phyloP scores from a whole-genome alignment of 2,888 invertebrate genomes.

The Clanis bilineata region DNA sequence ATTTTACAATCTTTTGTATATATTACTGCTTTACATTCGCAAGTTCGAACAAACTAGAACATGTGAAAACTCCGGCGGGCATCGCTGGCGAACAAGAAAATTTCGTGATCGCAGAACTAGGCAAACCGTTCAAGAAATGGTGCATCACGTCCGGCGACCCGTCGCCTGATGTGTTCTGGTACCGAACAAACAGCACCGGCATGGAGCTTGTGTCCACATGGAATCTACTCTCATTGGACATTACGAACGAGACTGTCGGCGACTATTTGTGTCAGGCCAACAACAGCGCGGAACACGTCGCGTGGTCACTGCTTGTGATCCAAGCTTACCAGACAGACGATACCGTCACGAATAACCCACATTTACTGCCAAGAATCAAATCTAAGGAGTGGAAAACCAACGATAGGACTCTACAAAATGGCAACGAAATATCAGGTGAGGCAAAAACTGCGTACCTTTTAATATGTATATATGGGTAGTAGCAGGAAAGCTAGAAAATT shows the following conservation, averaged over 20 bases:
- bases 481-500: no score
- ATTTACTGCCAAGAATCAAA: background rate
- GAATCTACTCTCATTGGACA: background rate
- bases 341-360: background rate
- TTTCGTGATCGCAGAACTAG: background rate
- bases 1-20: no score
- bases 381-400: no score
- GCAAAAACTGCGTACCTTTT: no score
- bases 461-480: no score
- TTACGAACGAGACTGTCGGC: background rate
- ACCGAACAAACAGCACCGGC: no score
- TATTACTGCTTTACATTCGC: no score
- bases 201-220: background rate
- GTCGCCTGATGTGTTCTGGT: background rate
- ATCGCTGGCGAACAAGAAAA: background rate
- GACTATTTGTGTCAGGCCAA: background rate
- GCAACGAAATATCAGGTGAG: no score
- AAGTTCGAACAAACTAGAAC: background rate
- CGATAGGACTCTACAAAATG: no score
- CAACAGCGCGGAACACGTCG: background rate
- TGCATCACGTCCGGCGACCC: background rate
- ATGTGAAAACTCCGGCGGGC: background rate
- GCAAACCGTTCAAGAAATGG: background rate
- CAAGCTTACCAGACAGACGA: background rate
- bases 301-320: background rate